phyloP scores from a whole-genome alignment of 2,113 vertebrate genomes.

The Colaptes auratus region DNA sequence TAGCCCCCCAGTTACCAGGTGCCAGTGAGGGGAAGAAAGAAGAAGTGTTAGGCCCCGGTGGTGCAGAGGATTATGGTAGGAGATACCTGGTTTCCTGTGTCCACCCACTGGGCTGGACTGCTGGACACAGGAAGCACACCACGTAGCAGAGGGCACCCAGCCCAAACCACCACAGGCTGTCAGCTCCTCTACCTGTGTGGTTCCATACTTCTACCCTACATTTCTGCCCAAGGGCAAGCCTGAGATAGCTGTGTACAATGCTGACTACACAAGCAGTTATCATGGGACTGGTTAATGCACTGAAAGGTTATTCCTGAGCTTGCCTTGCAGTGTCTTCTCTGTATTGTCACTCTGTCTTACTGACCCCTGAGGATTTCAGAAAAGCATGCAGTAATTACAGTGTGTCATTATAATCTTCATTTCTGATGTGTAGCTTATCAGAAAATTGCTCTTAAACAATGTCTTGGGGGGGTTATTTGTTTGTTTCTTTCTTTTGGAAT shows the following conservation, averaged over 20 bases:
- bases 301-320: not conserved
- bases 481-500: no score
- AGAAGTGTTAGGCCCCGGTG: no score
- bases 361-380: not conserved
- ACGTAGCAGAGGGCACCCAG: no score
- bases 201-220: not conserved
- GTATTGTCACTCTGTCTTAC: not conserved
- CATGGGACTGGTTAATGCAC: not conserved
- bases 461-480: not conserved
- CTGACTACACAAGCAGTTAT: not conserved
- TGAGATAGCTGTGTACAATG: rapidly evolving
- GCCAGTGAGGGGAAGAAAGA: no score
- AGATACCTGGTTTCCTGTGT: no score
- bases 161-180: no score
- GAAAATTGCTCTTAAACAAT: not conserved
- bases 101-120: no score
- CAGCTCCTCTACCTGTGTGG: not conserved
- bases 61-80: no score
- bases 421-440: not conserved
- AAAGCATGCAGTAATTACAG: not conserved
- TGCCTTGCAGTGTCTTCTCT: not conserved
- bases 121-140: no score
- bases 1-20: no score
- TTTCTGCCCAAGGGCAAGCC: not conserved
- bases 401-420: not conserved